phyloP scores from a whole-genome alignment of 2,888 invertebrate species.

The Pristionchus fissidentatus region DNA sequence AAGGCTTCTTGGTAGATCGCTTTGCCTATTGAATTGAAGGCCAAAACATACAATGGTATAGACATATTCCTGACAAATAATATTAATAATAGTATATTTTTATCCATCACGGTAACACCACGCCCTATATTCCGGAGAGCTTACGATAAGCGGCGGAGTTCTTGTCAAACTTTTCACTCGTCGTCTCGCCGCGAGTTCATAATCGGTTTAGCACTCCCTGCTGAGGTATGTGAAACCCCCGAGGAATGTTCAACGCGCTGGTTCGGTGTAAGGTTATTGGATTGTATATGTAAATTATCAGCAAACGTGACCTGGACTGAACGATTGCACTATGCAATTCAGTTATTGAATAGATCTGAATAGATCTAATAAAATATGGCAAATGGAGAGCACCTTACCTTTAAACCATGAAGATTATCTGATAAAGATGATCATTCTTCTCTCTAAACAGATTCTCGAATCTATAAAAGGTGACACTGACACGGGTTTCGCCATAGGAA shows the following conservation, averaged over 20 bases:
- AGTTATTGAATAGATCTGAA: background rate
- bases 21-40: background rate
- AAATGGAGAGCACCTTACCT: background rate
- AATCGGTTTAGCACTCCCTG: constrained; percentile 20
- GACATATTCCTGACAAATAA: background rate
- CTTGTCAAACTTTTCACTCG: no score
- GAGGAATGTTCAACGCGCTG: background rate
- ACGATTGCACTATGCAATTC: background rate
- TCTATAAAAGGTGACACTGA: no score
- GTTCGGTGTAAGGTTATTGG: no score
- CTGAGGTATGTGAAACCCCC: background rate
- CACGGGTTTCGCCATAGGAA: no score
- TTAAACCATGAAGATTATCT: background rate
- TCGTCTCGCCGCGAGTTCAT: no score
- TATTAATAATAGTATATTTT: no score
- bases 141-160: background rate
- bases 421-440: no score
- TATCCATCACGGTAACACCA: background rate
- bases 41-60: background rate
- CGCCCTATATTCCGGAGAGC: background rate
- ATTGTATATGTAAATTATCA: no score
- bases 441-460: no score
- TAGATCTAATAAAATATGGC: background rate
- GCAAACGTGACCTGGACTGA: no score
- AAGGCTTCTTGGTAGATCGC: background rate